phyloP scores from a whole-genome alignment of 2,113 vertebrate species.

The Quiscalus mexicanus region DNA sequence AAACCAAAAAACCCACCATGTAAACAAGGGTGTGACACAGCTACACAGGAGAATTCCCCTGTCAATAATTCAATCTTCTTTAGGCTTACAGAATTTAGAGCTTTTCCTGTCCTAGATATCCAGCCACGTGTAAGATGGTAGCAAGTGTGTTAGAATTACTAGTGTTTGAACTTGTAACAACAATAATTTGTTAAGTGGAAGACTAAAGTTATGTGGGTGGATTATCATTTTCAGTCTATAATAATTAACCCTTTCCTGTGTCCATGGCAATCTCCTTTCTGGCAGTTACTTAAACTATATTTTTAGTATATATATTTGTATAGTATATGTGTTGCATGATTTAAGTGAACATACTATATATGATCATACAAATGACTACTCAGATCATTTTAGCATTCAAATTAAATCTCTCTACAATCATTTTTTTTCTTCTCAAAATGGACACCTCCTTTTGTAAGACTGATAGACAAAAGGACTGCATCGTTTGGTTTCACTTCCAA shows the following conservation, averaged over 20 bases:
- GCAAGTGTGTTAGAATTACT: constrained; percentile 70
- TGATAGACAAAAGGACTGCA: background rate
- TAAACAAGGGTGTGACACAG: background rate
- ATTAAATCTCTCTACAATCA: background rate
- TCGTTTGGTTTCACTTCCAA: background rate
- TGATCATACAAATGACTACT: background rate
- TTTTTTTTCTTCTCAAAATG: background rate
- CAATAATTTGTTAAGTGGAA: background rate
- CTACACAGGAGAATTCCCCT: background rate
- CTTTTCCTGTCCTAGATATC: constrained; percentile 79
- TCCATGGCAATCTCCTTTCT: background rate
- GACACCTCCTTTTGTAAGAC: background rate
- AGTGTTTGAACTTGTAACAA: constrained; percentile 28
- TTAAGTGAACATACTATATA: background rate
- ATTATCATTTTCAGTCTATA: background rate
- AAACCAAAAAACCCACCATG: rapidly evolving
- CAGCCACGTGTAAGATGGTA: constrained; percentile 78
- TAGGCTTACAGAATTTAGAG: constrained; percentile 50
- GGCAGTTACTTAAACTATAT: background rate
- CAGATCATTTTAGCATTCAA: background rate
- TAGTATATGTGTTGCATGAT: background rate
- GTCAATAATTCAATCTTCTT: constrained; percentile 5
- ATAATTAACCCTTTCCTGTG: constrained; percentile 22
- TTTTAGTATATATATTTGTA: background rate
- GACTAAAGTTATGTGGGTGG: background rate